phyloP scores from a whole-genome alignment of 2,113 vertebrate species.

The Pseudonaja textilis region DNA sequence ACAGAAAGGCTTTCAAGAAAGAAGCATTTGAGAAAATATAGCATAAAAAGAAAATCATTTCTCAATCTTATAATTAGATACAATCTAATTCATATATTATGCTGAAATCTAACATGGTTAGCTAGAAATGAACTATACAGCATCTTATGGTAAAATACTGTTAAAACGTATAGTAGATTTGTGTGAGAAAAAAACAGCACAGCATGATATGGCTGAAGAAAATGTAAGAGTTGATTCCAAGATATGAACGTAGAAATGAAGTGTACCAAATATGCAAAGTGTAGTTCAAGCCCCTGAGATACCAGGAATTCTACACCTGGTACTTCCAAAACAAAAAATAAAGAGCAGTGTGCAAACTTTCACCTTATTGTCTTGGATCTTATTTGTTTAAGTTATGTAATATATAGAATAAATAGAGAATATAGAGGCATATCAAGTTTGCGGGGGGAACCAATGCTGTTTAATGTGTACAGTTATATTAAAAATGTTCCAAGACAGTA shows the following conservation, averaged over 20 bases:
- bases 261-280: background rate
- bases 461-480: background rate
- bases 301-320: background rate
- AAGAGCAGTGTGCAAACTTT: background rate
- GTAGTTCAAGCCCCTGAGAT: background rate
- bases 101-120: background rate
- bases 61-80: background rate
- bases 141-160: background rate
- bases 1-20: background rate
- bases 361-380: background rate
- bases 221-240: background rate
- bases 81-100: no score
- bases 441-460: background rate
- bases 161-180: background rate
- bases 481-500: background rate
- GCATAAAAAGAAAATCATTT: background rate
- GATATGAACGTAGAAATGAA: background rate
- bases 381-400: background rate
- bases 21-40: background rate
- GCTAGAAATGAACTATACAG: background rate
- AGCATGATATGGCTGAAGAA: background rate
- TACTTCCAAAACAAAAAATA: background rate
- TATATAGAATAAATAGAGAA: background rate
- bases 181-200: background rate
- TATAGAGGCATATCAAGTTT: background rate